A percentile compares a stretch with the other conserved stretches of the same genome.
phyloP scores from a whole-genome alignment of 2,888 invertebrate genomes.

The Cordilura impudica region DNA sequence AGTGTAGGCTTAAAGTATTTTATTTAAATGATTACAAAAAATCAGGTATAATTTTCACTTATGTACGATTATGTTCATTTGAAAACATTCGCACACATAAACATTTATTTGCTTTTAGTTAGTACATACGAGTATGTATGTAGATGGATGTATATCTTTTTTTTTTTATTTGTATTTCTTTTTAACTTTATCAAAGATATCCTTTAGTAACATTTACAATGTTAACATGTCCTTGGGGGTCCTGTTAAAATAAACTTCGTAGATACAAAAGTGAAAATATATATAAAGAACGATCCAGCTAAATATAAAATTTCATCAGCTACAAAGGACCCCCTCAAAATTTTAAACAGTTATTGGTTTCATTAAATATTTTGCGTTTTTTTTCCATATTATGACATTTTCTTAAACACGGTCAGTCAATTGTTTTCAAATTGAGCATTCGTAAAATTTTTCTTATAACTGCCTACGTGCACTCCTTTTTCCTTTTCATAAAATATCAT shows the following conservation, averaged over 20 bases:
- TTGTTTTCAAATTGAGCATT: too few relatives aligned
- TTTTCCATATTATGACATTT: too few relatives aligned
- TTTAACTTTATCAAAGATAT: constrained; percentile 30
- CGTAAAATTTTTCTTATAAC: too few relatives aligned
- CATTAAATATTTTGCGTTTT: too few relatives aligned
- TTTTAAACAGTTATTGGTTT: too few relatives aligned
- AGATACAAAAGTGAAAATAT: not conserved
- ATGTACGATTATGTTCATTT: not conserved
- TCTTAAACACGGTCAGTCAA: too few relatives aligned
- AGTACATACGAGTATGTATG: not conserved
- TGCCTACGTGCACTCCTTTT: not conserved
- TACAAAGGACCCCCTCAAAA: too few relatives aligned
- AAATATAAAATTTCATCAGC: not conserved
- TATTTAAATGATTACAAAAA: constrained; percentile 11
- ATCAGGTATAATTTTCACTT: constrained; percentile 13
- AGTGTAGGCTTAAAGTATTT: constrained; percentile 30
- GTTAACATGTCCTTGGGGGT: constrained; percentile 37
- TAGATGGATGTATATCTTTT: constrained; percentile 4
- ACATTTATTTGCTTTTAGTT: not conserved
- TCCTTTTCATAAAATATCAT: not conserved
- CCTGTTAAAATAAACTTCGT: constrained; percentile 5
- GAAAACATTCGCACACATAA: not conserved
- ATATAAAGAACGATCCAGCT: not conserved
- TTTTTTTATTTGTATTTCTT: constrained; percentile 12
- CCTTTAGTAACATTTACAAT: constrained; percentile 34